These are phyloP conservation scores for Aspiorhynchus laticeps DNA, from an alignment of 2,113 vertebrate genomes.

Conservation along the genomic window DNA sequence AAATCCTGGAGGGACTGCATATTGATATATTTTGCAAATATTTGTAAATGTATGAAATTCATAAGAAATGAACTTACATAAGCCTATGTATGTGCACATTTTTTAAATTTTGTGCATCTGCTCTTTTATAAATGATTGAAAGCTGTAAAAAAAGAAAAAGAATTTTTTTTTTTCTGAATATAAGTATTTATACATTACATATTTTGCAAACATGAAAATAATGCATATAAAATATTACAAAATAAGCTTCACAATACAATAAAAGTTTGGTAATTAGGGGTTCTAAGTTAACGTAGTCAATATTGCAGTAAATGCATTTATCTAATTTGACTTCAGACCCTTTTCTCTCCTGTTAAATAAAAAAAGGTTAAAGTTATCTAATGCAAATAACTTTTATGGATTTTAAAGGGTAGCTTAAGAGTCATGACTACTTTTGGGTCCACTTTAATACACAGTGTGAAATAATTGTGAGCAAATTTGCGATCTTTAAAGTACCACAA, in stretches of 20 bases:
- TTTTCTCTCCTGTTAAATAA: neutral
- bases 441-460: neutral
- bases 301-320: neutral
- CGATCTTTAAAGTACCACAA: neutral
- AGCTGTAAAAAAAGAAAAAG: conserved; percentile 61
- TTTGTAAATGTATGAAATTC: neutral
- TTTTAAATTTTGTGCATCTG: conserved; percentile 60
- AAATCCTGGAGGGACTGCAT: too few relatives aligned
- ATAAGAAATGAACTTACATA: conserved; percentile 54
- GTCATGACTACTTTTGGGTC: neutral
- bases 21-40: neutral
- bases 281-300: neutral
- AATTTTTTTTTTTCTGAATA: neutral
- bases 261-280: neutral
- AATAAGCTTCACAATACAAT: neutral
- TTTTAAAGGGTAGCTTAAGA: neutral
- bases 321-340: neutral
- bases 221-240: neutral
- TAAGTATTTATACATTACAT: neutral
- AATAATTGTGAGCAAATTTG: neutral
- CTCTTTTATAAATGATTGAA: conserved; percentile 59
- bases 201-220: neutral
- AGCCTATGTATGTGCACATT: conserved; percentile 59
- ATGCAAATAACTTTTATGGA: neutral
- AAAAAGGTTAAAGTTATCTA: neutral